Evolutionary conservation across 2,797 vertebrate species (phyloP).

Genomic region (Anabas testudineus): DNA sequence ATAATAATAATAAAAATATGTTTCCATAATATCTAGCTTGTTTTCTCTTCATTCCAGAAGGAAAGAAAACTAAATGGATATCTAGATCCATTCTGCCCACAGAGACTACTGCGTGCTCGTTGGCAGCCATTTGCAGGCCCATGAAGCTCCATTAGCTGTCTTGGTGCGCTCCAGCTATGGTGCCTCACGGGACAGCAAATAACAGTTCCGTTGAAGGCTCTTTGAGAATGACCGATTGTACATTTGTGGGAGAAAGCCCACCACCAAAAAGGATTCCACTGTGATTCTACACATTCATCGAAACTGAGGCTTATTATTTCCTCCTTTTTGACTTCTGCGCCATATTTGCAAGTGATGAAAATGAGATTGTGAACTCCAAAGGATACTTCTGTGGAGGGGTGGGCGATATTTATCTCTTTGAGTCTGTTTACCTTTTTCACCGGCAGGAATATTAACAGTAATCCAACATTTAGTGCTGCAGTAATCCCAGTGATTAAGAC

Average conservation of each 20-base stretch:
- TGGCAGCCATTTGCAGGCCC: conserved; percentile 69
- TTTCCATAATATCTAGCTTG: conserved; percentile 8
- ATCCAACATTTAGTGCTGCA: conserved; percentile 86
- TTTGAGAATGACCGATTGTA: conserved; percentile 73
- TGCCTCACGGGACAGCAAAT: conserved; percentile 72
- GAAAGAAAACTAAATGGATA: conserved; percentile 61
- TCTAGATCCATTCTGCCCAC: conserved; percentile 52
- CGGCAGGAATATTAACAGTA: conserved; percentile 87
- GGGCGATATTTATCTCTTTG: conserved; percentile 79
- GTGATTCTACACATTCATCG: conserved; percentile 68
- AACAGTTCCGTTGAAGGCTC: conserved; percentile 61
- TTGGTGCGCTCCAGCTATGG: conserved; percentile 66
- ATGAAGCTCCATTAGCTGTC: conserved; percentile 76
- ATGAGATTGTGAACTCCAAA: conserved; percentile 76
- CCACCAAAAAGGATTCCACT: conserved; percentile 64
- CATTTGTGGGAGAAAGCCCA: conserved; percentile 62
- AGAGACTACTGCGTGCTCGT: conserved; percentile 45
- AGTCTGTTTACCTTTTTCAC: conserved; percentile 86
- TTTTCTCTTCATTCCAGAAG: conserved; percentile 28
- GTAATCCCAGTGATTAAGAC: conserved; percentile 93
- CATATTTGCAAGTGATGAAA: conserved; percentile 88
- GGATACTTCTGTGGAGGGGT: conserved; percentile 73
- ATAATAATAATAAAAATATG: conserved; percentile 4
- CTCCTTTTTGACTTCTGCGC: conserved; percentile 61
- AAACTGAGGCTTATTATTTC: conserved; percentile 68